Evolutionary conservation across 2,797 vertebrate species (phyloP), one percentile per base, ranked within the genome.

Genomic region (Cossypha niveicapilla): DNA sequence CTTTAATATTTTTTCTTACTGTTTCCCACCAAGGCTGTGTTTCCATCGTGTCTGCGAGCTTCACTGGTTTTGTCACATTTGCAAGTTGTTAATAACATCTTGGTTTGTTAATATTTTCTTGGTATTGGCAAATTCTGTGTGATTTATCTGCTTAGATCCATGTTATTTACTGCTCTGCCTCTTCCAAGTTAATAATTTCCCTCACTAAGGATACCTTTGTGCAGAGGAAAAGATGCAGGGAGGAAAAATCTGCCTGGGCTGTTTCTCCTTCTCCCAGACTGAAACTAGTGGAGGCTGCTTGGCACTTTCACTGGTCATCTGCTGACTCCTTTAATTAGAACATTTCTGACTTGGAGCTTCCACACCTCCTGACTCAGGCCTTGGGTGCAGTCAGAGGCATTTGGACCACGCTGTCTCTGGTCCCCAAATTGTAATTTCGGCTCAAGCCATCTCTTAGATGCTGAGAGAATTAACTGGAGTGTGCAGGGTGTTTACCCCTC

Each of bases 401-500:
- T 30, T 24, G 65, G 50, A 62, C 66, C 24, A 48, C 0, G 0
- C 54, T 21, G 11, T 39, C 44, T 50, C 66, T 58, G 13, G 2
- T 18, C 10, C 3, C 57, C 41, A 35, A 0, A 13, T 8, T 6
- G 3, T 44, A 7, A 13, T 41, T 87, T 53, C 44, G 30, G 9
- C 41, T 84, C 2, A 1, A 58, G 23, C 73, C 17, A 18, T 50
- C 48, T 24, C 45, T 78, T 10, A 67, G 58, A 7, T 10, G 23
- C n/a, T 2, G 25, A 35, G 81, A 27, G 39, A 37, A 88, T 28
- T 35, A 77, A 71, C 14, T 48, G 2, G 8, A 4, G 35, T 8
- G 15, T 6, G 14, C 1, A 4, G 9, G 17, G 25, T 24, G 17
- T 18, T 23, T 1, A 2, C 7, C 6, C 1, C 7, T 30, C 1